A percentile compares a stretch with the other conserved stretches of the same genome.
These are phyloP conservation scores for Melipona beecheii DNA, from an alignment of 2,888 invertebrate species.

Conservation along the genomic window DNA sequence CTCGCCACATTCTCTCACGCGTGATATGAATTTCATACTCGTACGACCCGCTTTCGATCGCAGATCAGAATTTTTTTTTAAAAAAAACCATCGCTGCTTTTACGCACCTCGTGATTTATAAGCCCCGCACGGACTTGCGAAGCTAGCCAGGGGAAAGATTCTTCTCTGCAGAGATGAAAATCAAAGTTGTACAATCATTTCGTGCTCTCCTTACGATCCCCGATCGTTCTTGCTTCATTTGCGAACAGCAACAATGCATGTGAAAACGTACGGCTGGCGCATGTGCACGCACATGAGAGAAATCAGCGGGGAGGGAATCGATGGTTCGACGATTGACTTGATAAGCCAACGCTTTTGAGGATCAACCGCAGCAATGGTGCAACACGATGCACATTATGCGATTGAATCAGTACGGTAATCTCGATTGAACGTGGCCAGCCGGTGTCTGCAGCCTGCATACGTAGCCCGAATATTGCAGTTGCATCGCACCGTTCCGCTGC, in stretches of 20 bases:
- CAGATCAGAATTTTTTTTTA: too few relatives aligned
- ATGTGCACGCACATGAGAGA: background rate
- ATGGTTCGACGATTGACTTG: conserved; percentile 48
- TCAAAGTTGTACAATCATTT: background rate
- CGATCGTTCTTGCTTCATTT: background rate
- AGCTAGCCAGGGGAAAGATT: too few relatives aligned
- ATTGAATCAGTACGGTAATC: conserved; percentile 59
- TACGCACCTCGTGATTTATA: too few relatives aligned
- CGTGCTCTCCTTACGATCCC: background rate
- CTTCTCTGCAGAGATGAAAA: too few relatives aligned
- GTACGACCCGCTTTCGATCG: too few relatives aligned
- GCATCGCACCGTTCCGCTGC: conserved; percentile 17
- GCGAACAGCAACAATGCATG: background rate
- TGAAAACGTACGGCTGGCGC: background rate
- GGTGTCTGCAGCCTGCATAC: conserved; percentile 24
- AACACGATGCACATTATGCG: conserved; percentile 52
- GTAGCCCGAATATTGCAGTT: conserved; percentile 32
- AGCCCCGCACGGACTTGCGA: too few relatives aligned
- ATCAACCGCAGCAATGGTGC: conserved; percentile 34
- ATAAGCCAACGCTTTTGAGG: conserved; percentile 49
- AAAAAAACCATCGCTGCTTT: too few relatives aligned
- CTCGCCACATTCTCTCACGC: too few relatives aligned
- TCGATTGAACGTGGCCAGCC: conserved; percentile 53
- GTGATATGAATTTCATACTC: too few relatives aligned
- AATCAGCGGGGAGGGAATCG: conserved; percentile 25